Evolutionary conservation across 2,113 vertebrate genomes (phyloP), one percentile per base, ranked within the genome.

Genomic region (Chaenocephalus aceratus): DNA sequence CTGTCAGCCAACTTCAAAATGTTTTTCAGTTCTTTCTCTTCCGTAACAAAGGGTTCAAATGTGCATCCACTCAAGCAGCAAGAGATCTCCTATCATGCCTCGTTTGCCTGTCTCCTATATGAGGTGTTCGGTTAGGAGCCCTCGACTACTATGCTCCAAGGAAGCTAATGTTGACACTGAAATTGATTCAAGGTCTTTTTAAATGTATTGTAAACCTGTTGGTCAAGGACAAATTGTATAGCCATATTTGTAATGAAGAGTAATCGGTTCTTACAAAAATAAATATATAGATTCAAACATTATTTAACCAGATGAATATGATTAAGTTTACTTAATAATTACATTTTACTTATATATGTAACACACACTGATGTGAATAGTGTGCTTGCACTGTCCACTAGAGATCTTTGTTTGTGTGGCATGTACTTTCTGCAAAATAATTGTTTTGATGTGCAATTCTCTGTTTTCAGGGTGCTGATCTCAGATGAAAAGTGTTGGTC

Each of bases 1-100:
- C 87, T 92, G 92, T 92, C 92, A 94, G 90, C 80, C 87, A 84
- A 93, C 89, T 92, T 93, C 71, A 86, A 89, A 92, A 82, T 86
- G 65, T 90, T 86, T 89, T 77, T 83, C 86, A 63, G 72, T 85
- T 74, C 56, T 76, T 65, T 77, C 69, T 69, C 36, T 64, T 26
- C 65, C 60, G 8, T 80, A 84, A 88, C 84, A 88, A 90, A 88
- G 23, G 77, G 86, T 89, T 92, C 86, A 90, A 92, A 90, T 36
- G 73, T 89, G 78, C 79, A 90, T 75, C 79, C 81, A 84, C 45
- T 90, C 77, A 89, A 85, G 89, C 75, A 86, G 70, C 45, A 85
- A 77, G 59, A 83, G 41, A 85, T 77, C 46, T 72, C 58, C 76
- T 60, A 54, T 76, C 53, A 49, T 71, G 56, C 54, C 59, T 58